Conservation (phyloP, 2,888 invertebrate species). For the Eucera pruinosa region DNA sequence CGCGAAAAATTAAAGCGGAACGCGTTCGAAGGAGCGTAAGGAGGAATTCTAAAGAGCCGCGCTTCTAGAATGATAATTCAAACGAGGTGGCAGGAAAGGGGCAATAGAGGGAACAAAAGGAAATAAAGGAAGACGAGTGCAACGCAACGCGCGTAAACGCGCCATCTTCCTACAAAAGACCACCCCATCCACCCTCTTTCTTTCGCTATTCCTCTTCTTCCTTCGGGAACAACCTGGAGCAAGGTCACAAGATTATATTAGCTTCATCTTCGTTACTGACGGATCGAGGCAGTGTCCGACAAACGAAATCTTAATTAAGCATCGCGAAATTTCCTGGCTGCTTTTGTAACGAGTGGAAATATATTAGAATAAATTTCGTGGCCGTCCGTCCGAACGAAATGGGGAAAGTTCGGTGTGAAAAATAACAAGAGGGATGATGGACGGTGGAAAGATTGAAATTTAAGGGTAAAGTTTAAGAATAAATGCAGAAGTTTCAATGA, state of each 20-base stretch:
- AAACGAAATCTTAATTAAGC: slow-evolving; percentile 54
- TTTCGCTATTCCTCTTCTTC: not conserved
- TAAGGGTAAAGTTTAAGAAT: too few relatives aligned
- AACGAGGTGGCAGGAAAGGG: slow-evolving; percentile 37
- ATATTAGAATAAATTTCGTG: slow-evolving; percentile 31
- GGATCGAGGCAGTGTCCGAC: slow-evolving; percentile 20
- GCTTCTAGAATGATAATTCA: slow-evolving; percentile 49
- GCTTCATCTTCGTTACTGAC: slow-evolving; percentile 54
- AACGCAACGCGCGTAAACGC: slow-evolving; percentile 56
- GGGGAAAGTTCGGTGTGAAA: slow-evolving; percentile 23
- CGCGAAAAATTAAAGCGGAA: slow-evolving; percentile 19
- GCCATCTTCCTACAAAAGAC: slow-evolving; percentile 66
- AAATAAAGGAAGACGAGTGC: slow-evolving; percentile 55
- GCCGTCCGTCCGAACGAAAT: slow-evolving; percentile 4
- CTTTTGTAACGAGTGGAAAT: slow-evolving; percentile 18
- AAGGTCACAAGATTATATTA: slow-evolving; percentile 69
- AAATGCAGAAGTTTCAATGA: too few relatives aligned
- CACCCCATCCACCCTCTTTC: slow-evolving; percentile 40
- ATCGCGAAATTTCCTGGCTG: slow-evolving; percentile 12
- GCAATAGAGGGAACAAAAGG: slow-evolving; percentile 43
- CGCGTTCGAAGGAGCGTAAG: slow-evolving; percentile 12
- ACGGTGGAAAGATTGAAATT: not conserved
- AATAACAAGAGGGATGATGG: slow-evolving; percentile 6
- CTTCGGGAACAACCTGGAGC: slow-evolving; percentile 34
- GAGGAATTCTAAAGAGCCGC: slow-evolving; percentile 7